phyloP scores from a whole-genome alignment of 1,140 invertebrate species.

The Mercenaria mercenaria region DNA sequence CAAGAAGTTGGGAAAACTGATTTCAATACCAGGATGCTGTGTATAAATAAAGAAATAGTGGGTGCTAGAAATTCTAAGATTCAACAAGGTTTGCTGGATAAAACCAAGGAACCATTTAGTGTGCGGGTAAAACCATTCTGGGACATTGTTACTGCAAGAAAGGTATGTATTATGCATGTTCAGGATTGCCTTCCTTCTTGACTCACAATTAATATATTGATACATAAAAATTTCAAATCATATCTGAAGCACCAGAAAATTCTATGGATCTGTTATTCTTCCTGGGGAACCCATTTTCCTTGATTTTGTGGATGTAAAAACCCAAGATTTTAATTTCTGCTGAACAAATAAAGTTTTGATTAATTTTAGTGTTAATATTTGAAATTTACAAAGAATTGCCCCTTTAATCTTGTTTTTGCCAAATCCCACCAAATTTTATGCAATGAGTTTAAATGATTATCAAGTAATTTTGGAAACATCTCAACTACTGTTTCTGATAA shows the following conservation, averaged over 20 bases:
- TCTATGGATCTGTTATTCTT: no score
- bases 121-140: conserved; percentile 96
- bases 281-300: no score
- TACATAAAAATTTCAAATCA: neutral
- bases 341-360: no score
- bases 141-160: conserved; percentile 90
- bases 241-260: neutral
- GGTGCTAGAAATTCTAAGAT: conserved; percentile 92
- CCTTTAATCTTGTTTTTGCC: no score
- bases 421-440: no score
- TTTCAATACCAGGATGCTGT: conserved; percentile 91
- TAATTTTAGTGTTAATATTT: no score
- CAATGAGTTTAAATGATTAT: no score
- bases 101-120: conserved; percentile 91
- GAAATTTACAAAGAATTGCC: no score
- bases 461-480: no score
- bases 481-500: no score
- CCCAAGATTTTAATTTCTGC: no score
- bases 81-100: conserved; percentile 91
- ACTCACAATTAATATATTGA: neutral
- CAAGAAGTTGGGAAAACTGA: conserved; percentile 93
- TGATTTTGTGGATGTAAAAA: no score
- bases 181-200: neutral
- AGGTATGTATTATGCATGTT: conserved; percentile 83
- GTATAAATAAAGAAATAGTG: conserved; percentile 91